These are phyloP conservation scores for Chrysolina americana DNA, from an alignment of 2,888 invertebrate species.

Conservation along the genomic window DNA sequence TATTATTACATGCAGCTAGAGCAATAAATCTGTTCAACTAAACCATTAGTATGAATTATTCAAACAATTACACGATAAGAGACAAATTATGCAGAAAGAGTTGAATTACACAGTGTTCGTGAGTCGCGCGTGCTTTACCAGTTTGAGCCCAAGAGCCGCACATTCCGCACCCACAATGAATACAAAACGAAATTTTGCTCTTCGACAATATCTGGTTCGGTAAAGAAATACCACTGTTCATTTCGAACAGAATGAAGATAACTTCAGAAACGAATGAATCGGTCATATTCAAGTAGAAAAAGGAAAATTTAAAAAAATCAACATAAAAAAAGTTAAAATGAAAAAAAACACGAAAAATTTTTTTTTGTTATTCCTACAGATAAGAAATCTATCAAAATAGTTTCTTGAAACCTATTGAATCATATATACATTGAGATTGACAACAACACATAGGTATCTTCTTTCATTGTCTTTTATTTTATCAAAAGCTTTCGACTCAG, in stretches of 20 bases:
- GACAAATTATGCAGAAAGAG: slow-evolving; percentile 68
- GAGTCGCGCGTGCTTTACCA: slow-evolving; percentile 65
- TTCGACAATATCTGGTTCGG: slow-evolving; percentile 12
- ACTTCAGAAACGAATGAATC: too few species aligned
- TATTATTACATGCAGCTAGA: slow-evolving; percentile 34
- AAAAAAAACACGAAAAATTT: too few species aligned
- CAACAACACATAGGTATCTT: too few species aligned
- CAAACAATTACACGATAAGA: slow-evolving; percentile 70
- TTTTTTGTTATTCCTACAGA: too few species aligned
- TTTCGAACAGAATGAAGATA: not conserved
- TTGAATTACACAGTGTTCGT: slow-evolving; percentile 67
- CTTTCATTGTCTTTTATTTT: too few species aligned
- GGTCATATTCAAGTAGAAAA: too few species aligned
- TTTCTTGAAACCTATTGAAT: too few species aligned
- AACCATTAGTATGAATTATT: slow-evolving; percentile 68
- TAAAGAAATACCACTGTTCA: not conserved
- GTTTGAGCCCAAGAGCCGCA: slow-evolving; percentile 47
- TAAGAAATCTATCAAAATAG: too few species aligned
- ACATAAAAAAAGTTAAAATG: too few species aligned
- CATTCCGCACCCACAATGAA: slow-evolving; percentile 46
- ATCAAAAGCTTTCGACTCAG: too few species aligned
- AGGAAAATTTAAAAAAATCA: too few species aligned
- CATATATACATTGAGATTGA: too few species aligned
- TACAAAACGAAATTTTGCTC: slow-evolving; percentile 34
- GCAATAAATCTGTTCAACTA: slow-evolving; percentile 55